Percentiles rank a stretch among this genome's conserved stretches.
Evolutionary conservation across 2,888 invertebrate species (phyloP).

Genomic region (Odontocerum albicorne): DNA sequence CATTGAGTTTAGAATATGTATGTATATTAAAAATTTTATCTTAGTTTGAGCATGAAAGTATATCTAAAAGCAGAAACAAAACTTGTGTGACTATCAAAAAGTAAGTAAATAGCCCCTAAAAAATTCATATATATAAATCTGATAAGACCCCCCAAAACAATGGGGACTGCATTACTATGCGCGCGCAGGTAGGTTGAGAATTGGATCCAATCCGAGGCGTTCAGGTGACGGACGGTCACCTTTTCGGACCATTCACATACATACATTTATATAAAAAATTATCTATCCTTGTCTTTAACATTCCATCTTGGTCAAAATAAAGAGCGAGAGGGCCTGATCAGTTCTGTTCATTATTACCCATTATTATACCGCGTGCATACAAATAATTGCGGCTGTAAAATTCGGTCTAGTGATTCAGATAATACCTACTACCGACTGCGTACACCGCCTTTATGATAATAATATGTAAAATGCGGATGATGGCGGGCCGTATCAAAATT

Average conservation of each 20-base stretch:
- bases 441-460: slow-evolving; percentile 22
- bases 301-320: too few species aligned
- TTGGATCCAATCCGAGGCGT: slow-evolving; percentile 6
- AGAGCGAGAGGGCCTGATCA: too few species aligned
- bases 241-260: slow-evolving; percentile 8
- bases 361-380: slow-evolving; percentile 21
- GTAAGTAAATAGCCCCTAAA: too few species aligned
- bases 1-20: too few species aligned
- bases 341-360: neutral
- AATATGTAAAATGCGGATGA: slow-evolving; percentile 16
- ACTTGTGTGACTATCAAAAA: too few species aligned
- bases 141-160: slow-evolving; percentile 13
- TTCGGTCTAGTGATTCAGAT: slow-evolving; percentile 35
- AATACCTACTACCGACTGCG: slow-evolving; percentile 15
- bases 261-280: too few species aligned
- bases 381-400: slow-evolving; percentile 29
- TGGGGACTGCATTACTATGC: slow-evolving; percentile 3
- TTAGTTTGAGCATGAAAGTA: too few species aligned
- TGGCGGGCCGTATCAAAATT: slow-evolving; percentile 21
- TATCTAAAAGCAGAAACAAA: too few species aligned
- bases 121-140: slow-evolving; percentile 4
- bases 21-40: too few species aligned
- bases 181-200: slow-evolving; percentile 14
- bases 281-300: too few species aligned
- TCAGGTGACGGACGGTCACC: slow-evolving; percentile 11